phyloP scores from a whole-genome alignment of 2,888 invertebrate genomes.

The Eumerus sabulonum region DNA sequence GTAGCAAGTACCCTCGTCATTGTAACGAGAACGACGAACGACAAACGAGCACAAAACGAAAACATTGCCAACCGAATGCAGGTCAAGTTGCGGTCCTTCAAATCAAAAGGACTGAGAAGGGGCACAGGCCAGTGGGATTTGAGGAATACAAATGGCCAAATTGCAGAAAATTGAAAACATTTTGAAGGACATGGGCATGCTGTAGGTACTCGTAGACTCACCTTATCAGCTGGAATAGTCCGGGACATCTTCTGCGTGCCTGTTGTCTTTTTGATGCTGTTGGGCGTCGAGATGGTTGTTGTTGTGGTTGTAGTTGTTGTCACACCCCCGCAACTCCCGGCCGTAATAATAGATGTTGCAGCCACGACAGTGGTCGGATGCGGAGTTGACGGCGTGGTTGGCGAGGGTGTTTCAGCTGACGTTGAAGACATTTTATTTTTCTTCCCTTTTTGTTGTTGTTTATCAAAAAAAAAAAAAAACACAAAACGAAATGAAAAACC shows the following conservation, averaged over 20 bases:
- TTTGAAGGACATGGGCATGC: too few relatives aligned
- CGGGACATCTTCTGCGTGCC: slow-evolving; percentile 83
- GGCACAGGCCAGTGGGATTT: too few relatives aligned
- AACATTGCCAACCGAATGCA: slow-evolving; percentile 40
- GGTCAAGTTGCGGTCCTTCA: slow-evolving; percentile 61
- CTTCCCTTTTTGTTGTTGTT: neutral
- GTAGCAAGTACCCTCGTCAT: neutral
- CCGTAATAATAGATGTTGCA: slow-evolving; percentile 61
- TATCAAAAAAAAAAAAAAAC: neutral
- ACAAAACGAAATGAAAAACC: too few relatives aligned
- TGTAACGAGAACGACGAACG: slow-evolving; percentile 13
- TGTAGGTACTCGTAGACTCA: slow-evolving; percentile 80
- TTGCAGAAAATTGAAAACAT: neutral
- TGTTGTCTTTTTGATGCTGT: slow-evolving; percentile 65
- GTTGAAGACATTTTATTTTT: slow-evolving; percentile 72
- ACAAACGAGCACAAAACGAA: slow-evolving; percentile 9
- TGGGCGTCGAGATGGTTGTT: slow-evolving; percentile 58
- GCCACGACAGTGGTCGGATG: slow-evolving; percentile 69
- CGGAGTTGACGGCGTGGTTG: slow-evolving; percentile 71
- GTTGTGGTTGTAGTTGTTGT: slow-evolving; percentile 68
- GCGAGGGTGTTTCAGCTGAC: slow-evolving; percentile 73
- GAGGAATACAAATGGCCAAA: neutral
- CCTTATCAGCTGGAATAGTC: slow-evolving; percentile 92
- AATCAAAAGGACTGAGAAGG: neutral
- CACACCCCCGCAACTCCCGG: slow-evolving; percentile 64